Conservation (phyloP, 2,113 vertebrate genomes). For the Trogon surrucura region DNA sequence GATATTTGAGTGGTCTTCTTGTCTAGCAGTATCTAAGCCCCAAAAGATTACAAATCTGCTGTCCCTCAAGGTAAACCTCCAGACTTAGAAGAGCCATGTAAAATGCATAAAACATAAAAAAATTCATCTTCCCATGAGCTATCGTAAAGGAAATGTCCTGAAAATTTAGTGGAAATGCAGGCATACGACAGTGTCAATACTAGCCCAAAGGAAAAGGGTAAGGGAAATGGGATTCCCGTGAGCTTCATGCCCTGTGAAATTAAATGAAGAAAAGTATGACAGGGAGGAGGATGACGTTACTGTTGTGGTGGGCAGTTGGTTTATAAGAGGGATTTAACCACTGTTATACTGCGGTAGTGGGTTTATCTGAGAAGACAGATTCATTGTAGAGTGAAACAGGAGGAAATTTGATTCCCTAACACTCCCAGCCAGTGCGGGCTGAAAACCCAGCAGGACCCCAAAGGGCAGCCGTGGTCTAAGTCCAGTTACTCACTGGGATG, state of each 20-base stretch:
- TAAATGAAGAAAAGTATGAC: not conserved
- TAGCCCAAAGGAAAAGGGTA: not conserved
- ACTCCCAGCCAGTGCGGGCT: not conserved
- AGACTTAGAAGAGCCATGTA: not conserved
- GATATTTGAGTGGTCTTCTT: not conserved
- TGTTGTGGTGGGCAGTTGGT: not conserved
- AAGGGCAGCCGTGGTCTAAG: not conserved
- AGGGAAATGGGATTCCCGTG: not conserved
- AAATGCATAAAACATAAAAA: not conserved
- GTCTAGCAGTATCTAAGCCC: not conserved
- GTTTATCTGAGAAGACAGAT: not conserved
- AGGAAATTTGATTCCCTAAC: not conserved
- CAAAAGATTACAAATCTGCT: not conserved
- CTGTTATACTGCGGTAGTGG: not conserved
- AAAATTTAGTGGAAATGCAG: not conserved
- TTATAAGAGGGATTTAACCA: not conserved
- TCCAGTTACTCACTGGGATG: not conserved
- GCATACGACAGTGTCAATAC: not conserved
- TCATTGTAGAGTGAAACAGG: not conserved
- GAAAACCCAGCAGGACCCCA: conserved; percentile 5
- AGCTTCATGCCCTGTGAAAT: not conserved
- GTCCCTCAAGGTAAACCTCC: not conserved
- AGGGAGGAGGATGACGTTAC: not conserved
- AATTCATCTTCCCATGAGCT: not conserved
- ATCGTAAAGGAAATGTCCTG: accelerated